Evolutionary conservation across 2,888 invertebrate species (phyloP), one percentile per base, ranked within the genome.

Genomic region (Toxonevra muliebris): DNA sequence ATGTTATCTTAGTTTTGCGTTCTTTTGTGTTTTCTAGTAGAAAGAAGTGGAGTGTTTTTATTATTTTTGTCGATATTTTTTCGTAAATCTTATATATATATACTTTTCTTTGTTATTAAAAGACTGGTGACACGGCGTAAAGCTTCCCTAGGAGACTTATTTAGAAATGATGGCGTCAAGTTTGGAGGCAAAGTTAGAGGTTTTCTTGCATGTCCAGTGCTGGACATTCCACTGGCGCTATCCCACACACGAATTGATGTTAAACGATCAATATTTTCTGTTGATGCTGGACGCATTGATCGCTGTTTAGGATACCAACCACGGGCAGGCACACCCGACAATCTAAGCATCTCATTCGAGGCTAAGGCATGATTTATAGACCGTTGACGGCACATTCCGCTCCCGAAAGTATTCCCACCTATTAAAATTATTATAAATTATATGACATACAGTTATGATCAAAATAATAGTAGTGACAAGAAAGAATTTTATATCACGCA

Each of bases 151-250:
- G 94, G 93, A 74, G 94, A 94, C 86, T 93, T 92, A 84, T 94
- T 93, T 88, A 94, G 92, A 88, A 94, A 94, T 86, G 94, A 94
- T 78, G 94, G 94, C 74, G 94, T 93, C 81, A 94, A 87, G 87
- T 94, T 94, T 69, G 94, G 94, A 65, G 94, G 94, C 79, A 94
- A 87, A n/a, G 94, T 94, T 74, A 93, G 88, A 7, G 94, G 94
- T 82, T 94, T 94, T 79, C 93, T 88, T 17, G 79, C 87, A 76
- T 87, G 88, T 73, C 87, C 88, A 79, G 80, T 90, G 78, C 72
- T 88, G n/a, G 80, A 75, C 79, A 83, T 82, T 19, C 81, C 82
- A 13, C 81, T 72, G 80, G 71, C 77, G 69, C 81, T 81, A 87
- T 87, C 76, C 84, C 85, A 84, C 85, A 89, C 86, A 15, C 86